Evolutionary conservation across 2,888 invertebrate genomes (phyloP).

Genomic region (Argyresthia albistria): DNA sequence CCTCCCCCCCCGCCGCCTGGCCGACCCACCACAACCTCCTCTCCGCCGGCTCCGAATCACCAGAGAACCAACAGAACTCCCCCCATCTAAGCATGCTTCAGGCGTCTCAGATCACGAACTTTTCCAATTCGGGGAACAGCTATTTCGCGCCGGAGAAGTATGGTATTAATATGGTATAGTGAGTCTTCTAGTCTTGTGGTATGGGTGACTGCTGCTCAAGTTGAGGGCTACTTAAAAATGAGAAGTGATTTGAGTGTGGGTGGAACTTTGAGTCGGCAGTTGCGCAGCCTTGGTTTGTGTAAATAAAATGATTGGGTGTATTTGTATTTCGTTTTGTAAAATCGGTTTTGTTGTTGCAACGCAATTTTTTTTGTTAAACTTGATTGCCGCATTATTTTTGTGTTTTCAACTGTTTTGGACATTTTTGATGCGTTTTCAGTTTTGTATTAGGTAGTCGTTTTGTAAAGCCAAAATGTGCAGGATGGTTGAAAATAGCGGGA

Average conservation of each 20-base stretch:
- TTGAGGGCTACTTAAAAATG: too few species aligned
- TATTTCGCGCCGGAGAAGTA: constrained; percentile 68
- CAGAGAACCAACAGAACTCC: constrained; percentile 59
- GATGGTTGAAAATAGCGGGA: neutral
- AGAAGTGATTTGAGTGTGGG: too few species aligned
- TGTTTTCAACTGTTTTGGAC: neutral
- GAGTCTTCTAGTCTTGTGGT: constrained; percentile 20
- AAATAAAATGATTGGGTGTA: too few species aligned
- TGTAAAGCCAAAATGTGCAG: neutral
- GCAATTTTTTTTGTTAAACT: too few species aligned
- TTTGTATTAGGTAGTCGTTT: neutral
- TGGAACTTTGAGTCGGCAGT: too few species aligned
- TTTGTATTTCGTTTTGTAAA: too few species aligned
- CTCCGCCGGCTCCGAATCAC: constrained; percentile 55
- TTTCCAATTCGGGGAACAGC: constrained; percentile 63
- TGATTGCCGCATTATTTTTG: neutral
- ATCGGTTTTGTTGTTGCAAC: too few species aligned
- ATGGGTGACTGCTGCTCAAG: too few species aligned
- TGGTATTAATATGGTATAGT: constrained; percentile 70
- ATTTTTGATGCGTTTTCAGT: neutral
- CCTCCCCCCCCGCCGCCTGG: constrained; percentile 59
- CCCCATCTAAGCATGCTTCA: constrained; percentile 64
- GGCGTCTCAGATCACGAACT: constrained; percentile 65
- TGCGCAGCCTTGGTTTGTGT: too few species aligned
- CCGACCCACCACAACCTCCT: constrained; percentile 62